phyloP scores from a whole-genome alignment of 2,888 invertebrate genomes.

The Dasypogon diadema region DNA sequence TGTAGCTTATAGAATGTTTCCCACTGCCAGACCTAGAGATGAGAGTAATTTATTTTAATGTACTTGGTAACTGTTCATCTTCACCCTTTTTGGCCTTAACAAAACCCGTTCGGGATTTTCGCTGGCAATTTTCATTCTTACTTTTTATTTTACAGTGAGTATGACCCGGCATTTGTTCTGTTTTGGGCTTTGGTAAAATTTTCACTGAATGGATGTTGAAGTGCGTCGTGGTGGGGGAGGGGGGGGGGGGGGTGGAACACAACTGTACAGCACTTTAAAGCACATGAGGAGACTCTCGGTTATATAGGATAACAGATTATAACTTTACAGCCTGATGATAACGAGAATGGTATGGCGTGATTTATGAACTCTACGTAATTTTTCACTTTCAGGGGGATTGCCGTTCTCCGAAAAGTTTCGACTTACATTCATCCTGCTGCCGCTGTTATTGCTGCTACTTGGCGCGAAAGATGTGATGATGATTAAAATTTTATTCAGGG shows the following conservation, averaged over 20 bases:
- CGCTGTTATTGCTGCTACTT: background rate
- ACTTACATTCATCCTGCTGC: slow-evolving; percentile 14
- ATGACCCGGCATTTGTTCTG: background rate
- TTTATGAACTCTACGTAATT: slow-evolving; percentile 40
- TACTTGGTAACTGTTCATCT: slow-evolving; percentile 51
- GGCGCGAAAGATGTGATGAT: background rate
- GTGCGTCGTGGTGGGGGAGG: too few relatives aligned
- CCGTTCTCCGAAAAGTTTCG: slow-evolving; percentile 22
- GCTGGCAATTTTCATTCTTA: slow-evolving; percentile 39
- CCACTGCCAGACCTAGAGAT: slow-evolving; percentile 17
- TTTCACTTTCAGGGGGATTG: slow-evolving; percentile 11
- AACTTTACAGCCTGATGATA: slow-evolving; percentile 44
- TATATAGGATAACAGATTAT: slow-evolving; percentile 11
- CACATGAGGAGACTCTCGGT: too few relatives aligned
- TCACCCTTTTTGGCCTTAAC: slow-evolving; percentile 51
- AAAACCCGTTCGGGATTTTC: slow-evolving; percentile 34
- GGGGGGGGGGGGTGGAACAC: too few relatives aligned
- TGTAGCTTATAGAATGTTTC: slow-evolving; percentile 5
- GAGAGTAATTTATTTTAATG: slow-evolving; percentile 54
- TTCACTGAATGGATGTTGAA: background rate
- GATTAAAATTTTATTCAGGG: slow-evolving; percentile 35
- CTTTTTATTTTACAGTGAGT: slow-evolving; percentile 2
- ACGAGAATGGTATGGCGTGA: slow-evolving; percentile 42
- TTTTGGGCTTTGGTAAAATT: background rate
- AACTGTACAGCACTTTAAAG: too few relatives aligned